Conservation (phyloP, 2,113 vertebrate genomes). For the Fukomys damarensis region DNA sequence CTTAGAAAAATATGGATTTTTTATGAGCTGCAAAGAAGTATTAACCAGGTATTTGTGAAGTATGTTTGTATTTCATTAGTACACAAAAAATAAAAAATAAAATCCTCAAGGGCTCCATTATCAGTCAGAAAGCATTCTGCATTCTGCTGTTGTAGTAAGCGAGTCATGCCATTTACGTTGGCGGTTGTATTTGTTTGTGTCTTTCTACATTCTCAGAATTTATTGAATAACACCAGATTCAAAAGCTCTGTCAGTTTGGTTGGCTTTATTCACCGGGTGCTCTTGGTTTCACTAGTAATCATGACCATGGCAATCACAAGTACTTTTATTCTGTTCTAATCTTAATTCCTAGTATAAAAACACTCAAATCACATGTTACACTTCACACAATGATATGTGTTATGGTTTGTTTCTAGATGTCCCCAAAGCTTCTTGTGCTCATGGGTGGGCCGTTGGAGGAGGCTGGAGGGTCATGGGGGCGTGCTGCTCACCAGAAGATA, state of each 20-base stretch:
- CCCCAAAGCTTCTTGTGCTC: background rate
- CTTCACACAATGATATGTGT: background rate
- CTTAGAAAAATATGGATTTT: background rate
- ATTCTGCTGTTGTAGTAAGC: background rate
- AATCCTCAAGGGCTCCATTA: background rate
- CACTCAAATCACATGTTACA: background rate
- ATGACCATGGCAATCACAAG: background rate
- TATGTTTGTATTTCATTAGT: background rate
- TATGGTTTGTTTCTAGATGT: background rate
- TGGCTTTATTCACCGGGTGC: background rate
- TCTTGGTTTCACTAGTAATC: background rate
- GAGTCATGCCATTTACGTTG: background rate
- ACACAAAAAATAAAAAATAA: background rate
- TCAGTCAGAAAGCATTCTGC: background rate
- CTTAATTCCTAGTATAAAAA: background rate
- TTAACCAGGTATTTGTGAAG: background rate
- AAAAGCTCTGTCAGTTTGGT: background rate
- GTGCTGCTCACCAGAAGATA: background rate
- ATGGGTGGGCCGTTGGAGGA: background rate
- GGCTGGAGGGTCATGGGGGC: background rate
- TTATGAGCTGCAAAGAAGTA: background rate
- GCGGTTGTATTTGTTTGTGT: background rate
- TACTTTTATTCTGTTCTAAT: background rate
- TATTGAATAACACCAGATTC: background rate
- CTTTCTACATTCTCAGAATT: background rate